phyloP scores from a whole-genome alignment of 1,140 invertebrate species.

The Cydia pomonella region DNA sequence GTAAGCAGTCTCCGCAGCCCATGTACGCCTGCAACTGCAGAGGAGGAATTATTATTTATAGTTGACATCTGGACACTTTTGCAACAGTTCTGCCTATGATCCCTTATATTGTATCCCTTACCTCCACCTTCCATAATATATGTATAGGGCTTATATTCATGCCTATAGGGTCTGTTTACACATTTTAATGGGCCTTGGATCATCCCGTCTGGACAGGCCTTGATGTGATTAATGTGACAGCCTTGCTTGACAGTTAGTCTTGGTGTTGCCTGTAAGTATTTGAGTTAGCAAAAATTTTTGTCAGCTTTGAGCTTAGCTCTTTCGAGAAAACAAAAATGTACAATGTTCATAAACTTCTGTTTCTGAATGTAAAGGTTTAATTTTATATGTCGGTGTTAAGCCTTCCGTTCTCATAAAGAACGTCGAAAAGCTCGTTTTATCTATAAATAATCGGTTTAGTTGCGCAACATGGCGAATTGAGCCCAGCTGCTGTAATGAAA shows the following conservation, averaged over 20 bases:
- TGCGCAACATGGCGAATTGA: slow-evolving; percentile 77
- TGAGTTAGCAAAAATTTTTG: not conserved
- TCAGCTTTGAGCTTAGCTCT: slow-evolving; percentile 18
- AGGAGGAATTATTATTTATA: too few relatives aligned
- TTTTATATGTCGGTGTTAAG: slow-evolving; percentile 17
- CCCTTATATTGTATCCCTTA: too few relatives aligned
- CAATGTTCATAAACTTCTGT: slow-evolving; percentile 27
- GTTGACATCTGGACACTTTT: too few relatives aligned
- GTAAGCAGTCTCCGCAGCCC: too few relatives aligned
- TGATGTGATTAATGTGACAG: too few relatives aligned
- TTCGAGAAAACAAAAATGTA: slow-evolving; percentile 19
- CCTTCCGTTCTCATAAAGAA: slow-evolving; percentile 19
- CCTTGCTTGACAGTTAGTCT: slow-evolving; percentile 17
- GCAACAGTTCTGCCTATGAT: too few relatives aligned
- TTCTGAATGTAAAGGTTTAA: slow-evolving; percentile 27
- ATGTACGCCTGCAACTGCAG: too few relatives aligned
- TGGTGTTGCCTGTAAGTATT: slow-evolving; percentile 23
- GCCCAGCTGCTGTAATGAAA: slow-evolving; percentile 71
- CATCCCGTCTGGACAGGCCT: too few relatives aligned
- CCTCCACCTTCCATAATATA: too few relatives aligned
- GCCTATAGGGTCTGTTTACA: too few relatives aligned
- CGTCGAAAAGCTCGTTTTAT: slow-evolving; percentile 29
- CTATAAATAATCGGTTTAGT: slow-evolving; percentile 55
- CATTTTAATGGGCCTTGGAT: too few relatives aligned
- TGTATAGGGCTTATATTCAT: too few relatives aligned